Conservation (phyloP, 35 echinoderm and acorn worm genomes). For the Holothuria glaberrima region DNA sequence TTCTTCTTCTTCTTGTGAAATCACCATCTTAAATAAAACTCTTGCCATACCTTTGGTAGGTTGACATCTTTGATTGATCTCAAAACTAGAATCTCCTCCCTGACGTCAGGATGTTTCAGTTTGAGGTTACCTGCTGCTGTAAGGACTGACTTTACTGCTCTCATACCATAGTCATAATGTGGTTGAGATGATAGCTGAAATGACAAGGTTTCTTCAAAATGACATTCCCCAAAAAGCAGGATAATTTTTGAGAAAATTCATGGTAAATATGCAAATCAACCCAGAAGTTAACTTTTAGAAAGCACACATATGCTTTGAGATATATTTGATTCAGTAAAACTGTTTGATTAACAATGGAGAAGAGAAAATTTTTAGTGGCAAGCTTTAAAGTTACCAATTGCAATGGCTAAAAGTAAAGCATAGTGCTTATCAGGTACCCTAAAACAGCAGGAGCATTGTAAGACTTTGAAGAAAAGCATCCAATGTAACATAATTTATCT, state of each 20-base stretch:
- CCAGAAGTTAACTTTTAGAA: background rate
- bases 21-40: too few relatives aligned
- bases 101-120: slow-evolving; percentile 84
- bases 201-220: too few relatives aligned
- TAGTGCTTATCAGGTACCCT: too few relatives aligned
- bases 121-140: slow-evolving; percentile 98
- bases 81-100: slow-evolving; percentile 90
- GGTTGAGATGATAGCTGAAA: slow-evolving; percentile 92
- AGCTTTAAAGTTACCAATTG: too few relatives aligned
- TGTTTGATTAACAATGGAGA: too few relatives aligned
- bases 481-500: too few relatives aligned
- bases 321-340: too few relatives aligned
- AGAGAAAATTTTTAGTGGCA: too few relatives aligned
- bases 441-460: too few relatives aligned
- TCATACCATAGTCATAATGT: slow-evolving; percentile 99
- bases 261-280: background rate
- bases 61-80: slow-evolving; percentile 99
- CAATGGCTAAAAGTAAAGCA: too few relatives aligned
- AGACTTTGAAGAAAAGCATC: too few relatives aligned
- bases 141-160: slow-evolving; percentile 96
- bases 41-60: slow-evolving; percentile 83
- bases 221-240: background rate
- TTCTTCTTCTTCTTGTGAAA: too few relatives aligned
- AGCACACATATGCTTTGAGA: background rate
- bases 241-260: background rate